A percentile compares a stretch with the other conserved stretches of the same genome.
These are phyloP conservation scores for Ornithorhynchus anatinus DNA, from an alignment of 2,113 vertebrate species.

Conservation along the genomic window DNA sequence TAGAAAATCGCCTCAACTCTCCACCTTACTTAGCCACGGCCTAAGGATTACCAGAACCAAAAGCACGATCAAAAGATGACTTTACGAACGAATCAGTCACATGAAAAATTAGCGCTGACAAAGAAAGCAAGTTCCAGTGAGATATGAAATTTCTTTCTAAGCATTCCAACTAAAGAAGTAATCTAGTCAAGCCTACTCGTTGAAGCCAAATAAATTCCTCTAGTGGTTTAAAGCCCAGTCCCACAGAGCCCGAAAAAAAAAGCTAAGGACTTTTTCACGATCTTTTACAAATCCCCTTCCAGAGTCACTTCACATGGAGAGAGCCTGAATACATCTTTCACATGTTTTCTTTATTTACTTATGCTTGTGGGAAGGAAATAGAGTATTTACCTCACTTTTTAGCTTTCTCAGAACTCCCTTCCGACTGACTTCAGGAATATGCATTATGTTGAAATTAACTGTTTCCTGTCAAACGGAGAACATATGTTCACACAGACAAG, in stretches of 20 bases:
- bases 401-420: constrained; percentile 42
- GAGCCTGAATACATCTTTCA: constrained; percentile 43
- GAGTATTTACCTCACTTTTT: constrained; percentile 3
- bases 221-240: constrained; percentile 21
- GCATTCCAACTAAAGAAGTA: constrained; percentile 14
- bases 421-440: not conserved
- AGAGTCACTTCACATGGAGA: constrained; percentile 8
- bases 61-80: constrained; percentile 43
- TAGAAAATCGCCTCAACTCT: no score
- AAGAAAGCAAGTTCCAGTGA: constrained; percentile 34
- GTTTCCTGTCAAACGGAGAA: constrained; percentile 36
- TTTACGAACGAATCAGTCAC: constrained; percentile 57
- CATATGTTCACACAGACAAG: not conserved
- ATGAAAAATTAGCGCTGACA: constrained; percentile 41
- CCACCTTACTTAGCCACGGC: no score
- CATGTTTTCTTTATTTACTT: constrained; percentile 19
- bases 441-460: constrained; percentile 35
- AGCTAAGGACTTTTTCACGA: constrained; percentile 31
- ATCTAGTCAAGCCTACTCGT: constrained; percentile 34
- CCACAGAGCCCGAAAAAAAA: constrained; percentile 18
- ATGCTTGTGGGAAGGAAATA: constrained; percentile 12
- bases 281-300: constrained; percentile 37
- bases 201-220: constrained; percentile 11
- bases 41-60: no score
- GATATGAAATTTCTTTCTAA: constrained; percentile 40